A percentile compares a stretch with the other conserved stretches of the same genome.
Evolutionary conservation across 2,797 vertebrate genomes (phyloP).

Genomic region (Emydoidea blandingii): DNA sequence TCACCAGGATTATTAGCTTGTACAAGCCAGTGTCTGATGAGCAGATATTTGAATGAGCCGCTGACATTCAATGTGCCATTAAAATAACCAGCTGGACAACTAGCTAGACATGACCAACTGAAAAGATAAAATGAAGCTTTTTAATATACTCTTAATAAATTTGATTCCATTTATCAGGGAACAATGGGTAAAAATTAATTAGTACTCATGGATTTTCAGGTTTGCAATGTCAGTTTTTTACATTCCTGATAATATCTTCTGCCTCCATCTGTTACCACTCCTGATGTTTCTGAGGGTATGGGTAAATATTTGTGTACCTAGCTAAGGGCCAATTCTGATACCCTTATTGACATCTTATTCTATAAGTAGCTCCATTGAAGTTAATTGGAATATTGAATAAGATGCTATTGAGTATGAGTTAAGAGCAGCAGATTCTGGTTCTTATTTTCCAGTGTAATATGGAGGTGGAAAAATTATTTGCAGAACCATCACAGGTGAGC

Average conservation of each 20-base stretch:
- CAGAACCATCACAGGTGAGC: not conserved
- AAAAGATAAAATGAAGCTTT: not conserved
- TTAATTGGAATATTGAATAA: not conserved
- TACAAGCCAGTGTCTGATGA: not conserved
- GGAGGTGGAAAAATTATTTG: not conserved
- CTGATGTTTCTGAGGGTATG: not conserved
- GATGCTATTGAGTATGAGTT: not conserved
- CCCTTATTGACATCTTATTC: not conserved
- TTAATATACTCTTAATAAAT: not conserved
- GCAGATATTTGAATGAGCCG: not conserved
- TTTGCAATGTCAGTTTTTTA: not conserved
- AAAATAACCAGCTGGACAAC: not conserved
- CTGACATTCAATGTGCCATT: not conserved
- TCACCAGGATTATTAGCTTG: not conserved
- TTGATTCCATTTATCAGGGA: not conserved
- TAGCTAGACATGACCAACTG: not conserved
- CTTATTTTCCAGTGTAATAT: not conserved
- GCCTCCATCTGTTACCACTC: not conserved
- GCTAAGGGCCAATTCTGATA: not conserved
- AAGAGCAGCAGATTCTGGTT: not conserved
- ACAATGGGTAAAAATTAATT: not conserved
- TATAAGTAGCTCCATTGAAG: not conserved
- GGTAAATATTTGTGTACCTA: not conserved
- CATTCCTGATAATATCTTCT: not conserved
- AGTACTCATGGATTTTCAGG: not conserved